A percentile compares a stretch with the other conserved stretches of the same genome.
phyloP scores from a whole-genome alignment of 2,113 vertebrate species.

The Fukomys damarensis region DNA sequence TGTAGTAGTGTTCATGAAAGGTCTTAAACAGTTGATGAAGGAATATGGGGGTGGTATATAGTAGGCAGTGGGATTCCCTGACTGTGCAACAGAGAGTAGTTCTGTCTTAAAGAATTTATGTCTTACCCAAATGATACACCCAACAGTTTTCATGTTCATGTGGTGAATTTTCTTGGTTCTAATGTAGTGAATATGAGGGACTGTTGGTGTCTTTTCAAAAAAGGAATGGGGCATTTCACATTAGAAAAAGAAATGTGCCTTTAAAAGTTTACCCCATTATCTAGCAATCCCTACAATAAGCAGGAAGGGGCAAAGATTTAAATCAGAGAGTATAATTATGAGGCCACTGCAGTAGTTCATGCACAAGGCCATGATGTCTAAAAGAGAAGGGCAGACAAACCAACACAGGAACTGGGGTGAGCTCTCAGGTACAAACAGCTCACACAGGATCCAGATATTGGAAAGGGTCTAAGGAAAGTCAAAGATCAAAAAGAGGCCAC shows the following conservation, averaged over 20 bases:
- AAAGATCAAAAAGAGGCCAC: not conserved
- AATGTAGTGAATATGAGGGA: not conserved
- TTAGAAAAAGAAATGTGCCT: not conserved
- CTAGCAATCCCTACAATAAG: not conserved
- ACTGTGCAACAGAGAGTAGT: no score
- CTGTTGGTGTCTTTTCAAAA: not conserved
- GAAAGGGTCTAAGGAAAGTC: not conserved
- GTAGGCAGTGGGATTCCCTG: not conserved
- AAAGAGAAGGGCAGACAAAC: not conserved
- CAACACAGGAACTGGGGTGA: not conserved
- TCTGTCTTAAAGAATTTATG: no score
- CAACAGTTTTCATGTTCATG: not conserved
- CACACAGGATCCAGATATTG: not conserved
- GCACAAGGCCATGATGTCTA: not conserved
- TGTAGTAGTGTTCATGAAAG: not conserved
- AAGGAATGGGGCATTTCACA: not conserved
- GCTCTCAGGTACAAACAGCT: not conserved
- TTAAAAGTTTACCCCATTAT: not conserved
- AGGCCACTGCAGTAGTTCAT: not conserved
- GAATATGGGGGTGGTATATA: not conserved
- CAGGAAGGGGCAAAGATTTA: not conserved
- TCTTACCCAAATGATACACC: no score
- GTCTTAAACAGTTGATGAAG: not conserved
- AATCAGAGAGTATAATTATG: not conserved
- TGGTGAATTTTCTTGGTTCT: not conserved